Evolutionary conservation across 1,140 invertebrate genomes (phyloP), one percentile per base, ranked within the genome.

Genomic region (Schlechtendalia chinensis): DNA sequence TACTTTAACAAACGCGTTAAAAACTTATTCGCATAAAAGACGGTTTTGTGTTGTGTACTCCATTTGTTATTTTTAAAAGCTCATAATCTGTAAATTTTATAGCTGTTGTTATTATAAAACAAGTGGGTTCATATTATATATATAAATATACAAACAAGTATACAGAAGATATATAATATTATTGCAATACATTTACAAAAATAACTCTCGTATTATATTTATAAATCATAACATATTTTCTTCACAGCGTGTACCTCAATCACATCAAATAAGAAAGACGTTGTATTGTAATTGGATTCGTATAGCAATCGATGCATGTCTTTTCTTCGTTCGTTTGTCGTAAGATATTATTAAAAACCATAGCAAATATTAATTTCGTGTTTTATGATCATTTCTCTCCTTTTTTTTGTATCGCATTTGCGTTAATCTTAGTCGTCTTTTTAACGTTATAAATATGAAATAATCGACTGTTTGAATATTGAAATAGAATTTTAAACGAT

Each of bases 51-150:
- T 50, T 24, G n/a, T 24, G n/a, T 1, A 16, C 5, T 24, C 1
- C 10, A 50, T 69, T 69, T 69, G 22, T 50, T 22, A 50, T 50
- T 69, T 47, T 69, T 50, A 69, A 69, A 69, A 69, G 67, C 67
- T 69, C 5, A 50, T 50, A 19, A 50, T 69, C 47, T 69, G 17
- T 63, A 50, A 8, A 32, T 63, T 63, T 63, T 63, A 6, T 6
- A 8, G 11, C 61, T 32, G 61, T 63, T 32, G 27, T 32, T 63
- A 32, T 32, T 32, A 32, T 29, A 59, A 39, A 19, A 63, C 29
- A 63, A 63, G 17, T 17, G 2, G 17, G 27, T 27, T 17, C 5
- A 32, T 63, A 29, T 61, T 29, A 19, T 29, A 29, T 39, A 61
- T 29, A 32, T 8, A 61, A 17, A 61, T 22, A 67, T 29, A 32